Evolutionary conservation across 2,888 invertebrate genomes (phyloP).

Genomic region (Eudasyphora cyanicolor): DNA sequence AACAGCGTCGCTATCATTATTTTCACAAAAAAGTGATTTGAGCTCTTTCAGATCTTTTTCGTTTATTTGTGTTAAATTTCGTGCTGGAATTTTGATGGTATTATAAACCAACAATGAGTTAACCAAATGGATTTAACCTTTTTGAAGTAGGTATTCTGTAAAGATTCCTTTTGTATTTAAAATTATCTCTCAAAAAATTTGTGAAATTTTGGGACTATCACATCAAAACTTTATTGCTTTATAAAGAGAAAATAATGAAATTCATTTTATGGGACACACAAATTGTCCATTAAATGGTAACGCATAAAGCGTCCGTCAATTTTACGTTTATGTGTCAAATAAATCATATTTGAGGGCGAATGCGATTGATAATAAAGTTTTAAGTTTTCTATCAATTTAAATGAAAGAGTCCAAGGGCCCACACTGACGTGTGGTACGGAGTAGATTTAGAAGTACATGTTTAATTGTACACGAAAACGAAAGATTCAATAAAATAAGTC

Average conservation of each 20-base stretch:
- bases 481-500: no score
- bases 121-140: no score
- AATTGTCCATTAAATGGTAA: neutral
- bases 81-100: conserved; percentile 68
- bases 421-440: no score
- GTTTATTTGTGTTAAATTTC: conserved; percentile 49
- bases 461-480: no score
- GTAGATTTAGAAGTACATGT: no score
- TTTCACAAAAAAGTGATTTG: neutral
- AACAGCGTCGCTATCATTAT: neutral
- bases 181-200: neutral
- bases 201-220: neutral
- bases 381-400: neutral
- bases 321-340: neutral
- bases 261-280: neutral
- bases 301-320: neutral
- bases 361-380: neutral
- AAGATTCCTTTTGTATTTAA: neutral
- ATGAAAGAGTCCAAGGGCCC: no score
- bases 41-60: neutral
- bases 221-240: conserved; percentile 4
- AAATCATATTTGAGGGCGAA: neutral
- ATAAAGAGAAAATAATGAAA: neutral
- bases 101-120: conserved; percentile 62
- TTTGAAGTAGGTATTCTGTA: conserved; percentile 3